phyloP scores from a whole-genome alignment of 2,113 vertebrate genomes.

The Podarcis raffonei region DNA sequence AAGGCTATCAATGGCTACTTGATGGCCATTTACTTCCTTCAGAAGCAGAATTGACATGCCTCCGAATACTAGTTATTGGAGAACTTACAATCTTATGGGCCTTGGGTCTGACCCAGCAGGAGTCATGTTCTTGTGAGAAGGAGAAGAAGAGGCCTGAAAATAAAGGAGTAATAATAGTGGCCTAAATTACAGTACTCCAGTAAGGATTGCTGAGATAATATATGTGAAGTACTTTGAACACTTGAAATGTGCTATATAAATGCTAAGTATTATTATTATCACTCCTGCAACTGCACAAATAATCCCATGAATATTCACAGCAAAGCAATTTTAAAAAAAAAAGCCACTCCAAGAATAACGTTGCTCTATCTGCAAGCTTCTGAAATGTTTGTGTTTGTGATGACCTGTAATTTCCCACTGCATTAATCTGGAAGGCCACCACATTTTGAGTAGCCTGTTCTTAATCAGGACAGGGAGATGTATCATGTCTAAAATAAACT shows the following conservation, averaged over 20 bases:
- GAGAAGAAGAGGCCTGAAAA: not conserved
- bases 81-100: too few species aligned
- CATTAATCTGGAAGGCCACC: not conserved
- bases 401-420: not conserved
- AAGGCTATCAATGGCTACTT: not conserved
- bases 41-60: not conserved
- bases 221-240: not conserved
- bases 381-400: not conserved
- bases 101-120: not conserved
- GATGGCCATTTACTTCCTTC: not conserved
- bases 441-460: not conserved
- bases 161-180: not conserved
- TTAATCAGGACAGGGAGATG: constrained; percentile 5
- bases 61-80: not conserved
- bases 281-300: not conserved
- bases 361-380: not conserved
- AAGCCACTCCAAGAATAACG: not conserved
- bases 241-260: not conserved
- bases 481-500: not conserved
- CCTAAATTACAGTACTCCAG: not conserved
- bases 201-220: constrained; percentile 7
- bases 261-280: not conserved
- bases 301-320: not conserved
- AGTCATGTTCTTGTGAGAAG: not conserved
- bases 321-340: not conserved